Evolutionary conservation across 2,113 vertebrate genomes (phyloP), one percentile per base, ranked within the genome.

Genomic region (Actinemys pallida): DNA sequence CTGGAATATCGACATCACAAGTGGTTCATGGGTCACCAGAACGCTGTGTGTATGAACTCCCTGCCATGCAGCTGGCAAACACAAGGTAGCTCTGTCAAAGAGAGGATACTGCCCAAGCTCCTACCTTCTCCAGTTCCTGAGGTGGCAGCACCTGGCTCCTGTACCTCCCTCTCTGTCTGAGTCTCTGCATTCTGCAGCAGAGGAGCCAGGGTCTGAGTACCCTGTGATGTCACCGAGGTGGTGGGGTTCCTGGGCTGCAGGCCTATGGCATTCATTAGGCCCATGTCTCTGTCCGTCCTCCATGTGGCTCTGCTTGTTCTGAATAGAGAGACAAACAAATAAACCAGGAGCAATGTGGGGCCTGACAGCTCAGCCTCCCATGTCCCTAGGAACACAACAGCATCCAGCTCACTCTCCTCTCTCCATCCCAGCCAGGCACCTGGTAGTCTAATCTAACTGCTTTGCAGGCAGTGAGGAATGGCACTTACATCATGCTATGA

Each of bases 191-290:
- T 99, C 98, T 99, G 99, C 80, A 99, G 98, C 98, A 99, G 99
- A 69, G 99, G 98, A 0, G 99, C 98, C 78, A 99, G 99, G 4
- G 99, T 99, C 97, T 99, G 99, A 10, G 99, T 99, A 93, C 99
- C 99, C 93, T 99, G 99, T 17, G 99, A 99, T 25, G 99, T 99
- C 98, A 99, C 99, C 0, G 99, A 99, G 13, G 99, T 99, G 95
- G 99, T 97, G 24, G 99, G 99, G 88, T 99, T 99, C 97, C 99
- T 98, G 10, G 99, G 99, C 96, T 99, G 99, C 52, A 99, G 98
- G 83, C 99, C 99, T 87, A 99, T 99, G 14, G 99, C 99, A 57
- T 99, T 99, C 99, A 99, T 99, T 92, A 99, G 94, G 57, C 99
- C 99, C 99, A 99, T 99, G 97, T 99, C 99, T 95, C 99, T 98